Percentiles rank a stretch among this genome's conserved stretches.
Evolutionary conservation across 2,113 vertebrate species (phyloP).

Genomic region (Rhinogobius similis): DNA sequence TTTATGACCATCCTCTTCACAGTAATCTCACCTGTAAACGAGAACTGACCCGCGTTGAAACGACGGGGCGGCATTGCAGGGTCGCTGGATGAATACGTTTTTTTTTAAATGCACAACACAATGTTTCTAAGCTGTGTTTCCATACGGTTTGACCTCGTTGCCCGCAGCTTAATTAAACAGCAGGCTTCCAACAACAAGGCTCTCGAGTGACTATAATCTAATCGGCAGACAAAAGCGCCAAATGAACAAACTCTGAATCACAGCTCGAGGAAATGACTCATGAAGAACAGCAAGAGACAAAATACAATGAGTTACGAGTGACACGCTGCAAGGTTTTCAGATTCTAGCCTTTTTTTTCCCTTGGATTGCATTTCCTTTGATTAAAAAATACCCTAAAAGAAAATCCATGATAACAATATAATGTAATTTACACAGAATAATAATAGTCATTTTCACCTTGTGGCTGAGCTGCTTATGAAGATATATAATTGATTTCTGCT

Average conservation of each 20-base stretch:
- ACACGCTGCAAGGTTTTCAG: background rate
- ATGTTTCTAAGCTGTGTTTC: background rate
- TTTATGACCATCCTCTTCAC: too few relatives aligned
- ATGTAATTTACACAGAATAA: too few relatives aligned
- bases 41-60: too few relatives aligned
- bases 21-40: too few relatives aligned
- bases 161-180: background rate
- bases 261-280: background rate
- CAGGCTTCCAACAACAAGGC: background rate
- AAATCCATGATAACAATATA: too few relatives aligned
- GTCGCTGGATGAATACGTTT: too few relatives aligned
- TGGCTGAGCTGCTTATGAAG: too few relatives aligned
- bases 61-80: too few relatives aligned
- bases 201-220: background rate
- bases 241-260: constrained; percentile 7
- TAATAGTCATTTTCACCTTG: too few relatives aligned
- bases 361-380: background rate
- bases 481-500: too few relatives aligned
- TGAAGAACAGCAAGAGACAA: background rate
- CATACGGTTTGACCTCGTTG: background rate
- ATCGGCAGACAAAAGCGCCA: constrained; percentile 9
- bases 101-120: background rate
- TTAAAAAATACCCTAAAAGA: background rate
- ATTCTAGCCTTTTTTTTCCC: background rate
- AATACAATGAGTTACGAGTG: background rate